A percentile compares a stretch with the other conserved stretches of the same genome.
Conservation (phyloP, 2,113 vertebrate species). For the Leptobrachium ailaonicum region DNA sequence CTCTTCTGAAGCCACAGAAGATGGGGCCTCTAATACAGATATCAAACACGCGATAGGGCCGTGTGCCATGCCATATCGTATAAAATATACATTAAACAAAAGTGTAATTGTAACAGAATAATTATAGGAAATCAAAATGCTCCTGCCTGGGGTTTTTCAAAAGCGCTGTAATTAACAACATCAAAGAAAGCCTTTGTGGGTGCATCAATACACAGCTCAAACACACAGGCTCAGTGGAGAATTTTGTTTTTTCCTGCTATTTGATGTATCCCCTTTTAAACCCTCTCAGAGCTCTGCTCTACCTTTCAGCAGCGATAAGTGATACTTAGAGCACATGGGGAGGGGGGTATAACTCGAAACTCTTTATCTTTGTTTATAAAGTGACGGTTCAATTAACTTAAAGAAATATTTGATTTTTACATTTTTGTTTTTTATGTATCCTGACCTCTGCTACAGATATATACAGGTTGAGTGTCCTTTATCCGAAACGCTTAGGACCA, state of each 20-base stretch:
- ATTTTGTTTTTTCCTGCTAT: slow-evolving; percentile 15
- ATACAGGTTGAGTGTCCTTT: no score
- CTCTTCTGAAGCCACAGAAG: no score
- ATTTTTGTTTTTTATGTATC: no score
- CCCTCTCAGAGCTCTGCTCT: not conserved
- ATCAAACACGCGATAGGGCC: not conserved
- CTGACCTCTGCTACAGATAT: no score
- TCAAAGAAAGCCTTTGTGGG: slow-evolving; percentile 56
- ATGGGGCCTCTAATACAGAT: not conserved
- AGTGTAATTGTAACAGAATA: slow-evolving; percentile 33
- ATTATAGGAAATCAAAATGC: slow-evolving; percentile 54
- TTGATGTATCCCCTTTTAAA: slow-evolving; percentile 31
- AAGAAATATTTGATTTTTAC: no score
- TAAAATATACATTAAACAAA: not conserved
- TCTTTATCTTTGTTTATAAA: no score
- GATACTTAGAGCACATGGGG: no score
- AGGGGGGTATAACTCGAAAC: no score
- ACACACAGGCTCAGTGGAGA: slow-evolving; percentile 5
- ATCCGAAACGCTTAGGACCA: no score
- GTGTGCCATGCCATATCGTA: slow-evolving; percentile 2
- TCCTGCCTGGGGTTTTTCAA: slow-evolving; percentile 56
- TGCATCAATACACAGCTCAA: slow-evolving; percentile 35
- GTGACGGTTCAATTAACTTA: no score
- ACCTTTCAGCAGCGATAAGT: not conserved
- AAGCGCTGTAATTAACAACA: slow-evolving; percentile 59